Evolutionary conservation across 35 echinoderm and acorn worm genomes (phyloP), one percentile per base, ranked within the genome.

Genomic region (Heliocidaris erythrogramma): DNA sequence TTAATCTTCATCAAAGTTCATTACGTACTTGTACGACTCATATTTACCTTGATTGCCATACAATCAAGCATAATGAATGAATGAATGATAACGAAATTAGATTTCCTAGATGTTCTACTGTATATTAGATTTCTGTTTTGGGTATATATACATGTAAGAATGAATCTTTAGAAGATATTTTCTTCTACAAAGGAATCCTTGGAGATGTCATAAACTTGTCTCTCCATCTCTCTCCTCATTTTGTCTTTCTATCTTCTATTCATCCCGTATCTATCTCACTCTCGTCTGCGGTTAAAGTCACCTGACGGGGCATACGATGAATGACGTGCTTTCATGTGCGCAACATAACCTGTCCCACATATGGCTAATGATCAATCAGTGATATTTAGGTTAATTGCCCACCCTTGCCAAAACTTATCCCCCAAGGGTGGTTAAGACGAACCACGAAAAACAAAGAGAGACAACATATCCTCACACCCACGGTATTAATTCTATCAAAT

Each of bases 361-460:
- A 5, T 89, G 30, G 87, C 9, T 89, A 48, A 89, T 89, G 87
- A 47, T 32, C 87, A 89, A 89, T 89, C 3, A 89, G 31, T 32
- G 87, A 48, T 47, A 89, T 89, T 89, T 89, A 89, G 87, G 87
- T 89, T 89, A 89, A 89, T 89, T 89, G 31, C 87, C 30, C 65
- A 27, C 47, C 87, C 87, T 32, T 89, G 87, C 47, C 87, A 89
- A 42, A 78, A 78, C 65, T 78, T 78, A n/a, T 78, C 65, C n/a
- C 65, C 27, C 65, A 8, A 4, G 65, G 65, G 65, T 27, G 27
- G 65, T 78, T 78, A 24, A 78, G 65, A 78, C 27, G 65, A 78
- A 24, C 65, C 0, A n/a, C 65, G 18, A 78, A 17, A 78, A 60
- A 78, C 21, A 78, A 18, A 78, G 27, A 78, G 65, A 78, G 27